These are phyloP conservation scores for Perca schrenkii DNA, from an alignment of 2,113 vertebrate genomes.

Conservation along the genomic window DNA sequence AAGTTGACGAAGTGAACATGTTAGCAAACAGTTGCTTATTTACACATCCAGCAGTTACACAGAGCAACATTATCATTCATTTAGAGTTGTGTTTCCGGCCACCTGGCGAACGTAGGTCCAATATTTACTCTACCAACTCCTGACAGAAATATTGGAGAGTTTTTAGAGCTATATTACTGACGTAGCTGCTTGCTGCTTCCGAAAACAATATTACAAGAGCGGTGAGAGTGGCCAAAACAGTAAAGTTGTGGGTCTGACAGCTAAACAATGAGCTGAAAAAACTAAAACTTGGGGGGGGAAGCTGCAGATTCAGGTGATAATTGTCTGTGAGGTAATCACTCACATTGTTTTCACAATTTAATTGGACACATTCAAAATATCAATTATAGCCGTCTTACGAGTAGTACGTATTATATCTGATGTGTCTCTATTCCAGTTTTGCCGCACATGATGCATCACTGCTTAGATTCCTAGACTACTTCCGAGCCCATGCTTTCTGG, in stretches of 20 bases:
- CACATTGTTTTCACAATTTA: background rate
- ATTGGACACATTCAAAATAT: background rate
- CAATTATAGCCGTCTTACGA: too few species aligned
- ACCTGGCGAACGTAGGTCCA: background rate
- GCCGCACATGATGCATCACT: background rate
- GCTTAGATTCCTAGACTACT: slow-evolving; percentile 10
- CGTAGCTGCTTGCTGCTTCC: too few species aligned
- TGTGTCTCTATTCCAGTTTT: background rate
- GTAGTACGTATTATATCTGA: background rate
- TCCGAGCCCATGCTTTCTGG: slow-evolving; percentile 24
- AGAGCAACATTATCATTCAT: background rate
- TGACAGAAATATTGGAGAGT: background rate
- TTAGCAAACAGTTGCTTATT: background rate
- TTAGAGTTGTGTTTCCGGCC: background rate
- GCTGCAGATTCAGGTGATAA: background rate
- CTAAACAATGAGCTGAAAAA: background rate
- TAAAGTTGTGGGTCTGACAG: too few species aligned
- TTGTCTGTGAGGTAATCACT: background rate
- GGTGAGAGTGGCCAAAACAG: background rate
- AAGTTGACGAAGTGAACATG: background rate
- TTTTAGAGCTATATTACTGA: background rate
- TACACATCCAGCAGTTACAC: background rate
- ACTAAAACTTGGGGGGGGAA: background rate
- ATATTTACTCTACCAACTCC: background rate
- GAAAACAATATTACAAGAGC: background rate